These are phyloP conservation scores for Neria commutata DNA, from an alignment of 2,888 invertebrate genomes.

Conservation along the genomic window DNA sequence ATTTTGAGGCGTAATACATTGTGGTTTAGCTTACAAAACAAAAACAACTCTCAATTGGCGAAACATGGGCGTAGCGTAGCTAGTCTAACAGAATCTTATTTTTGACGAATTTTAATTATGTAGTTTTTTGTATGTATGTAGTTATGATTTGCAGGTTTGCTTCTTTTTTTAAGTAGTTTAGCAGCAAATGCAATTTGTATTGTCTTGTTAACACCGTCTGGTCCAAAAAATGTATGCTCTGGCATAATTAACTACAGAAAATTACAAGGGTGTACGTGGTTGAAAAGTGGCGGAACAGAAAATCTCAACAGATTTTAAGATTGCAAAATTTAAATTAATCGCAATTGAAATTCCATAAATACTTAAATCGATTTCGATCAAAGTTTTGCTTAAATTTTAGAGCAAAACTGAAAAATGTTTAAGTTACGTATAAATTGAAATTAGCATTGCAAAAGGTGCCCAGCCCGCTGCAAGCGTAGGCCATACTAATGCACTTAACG, in stretches of 20 bases:
- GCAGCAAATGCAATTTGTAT: slow-evolving; percentile 34
- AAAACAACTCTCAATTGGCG: no score
- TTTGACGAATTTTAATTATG: no score
- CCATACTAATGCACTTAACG: no score
- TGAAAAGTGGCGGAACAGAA: no score
- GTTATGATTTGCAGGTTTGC: no score
- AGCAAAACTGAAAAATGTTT: background rate
- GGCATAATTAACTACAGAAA: background rate
- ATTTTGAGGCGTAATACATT: no score
- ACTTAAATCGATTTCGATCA: slow-evolving; percentile 14
- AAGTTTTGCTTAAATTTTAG: background rate
- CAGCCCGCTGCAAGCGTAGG: no score
- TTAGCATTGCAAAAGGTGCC: background rate
- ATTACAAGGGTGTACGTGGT: background rate
- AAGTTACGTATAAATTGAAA: slow-evolving; percentile 7
- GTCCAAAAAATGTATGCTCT: slow-evolving; percentile 36
- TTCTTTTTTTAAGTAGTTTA: slow-evolving; percentile 17
- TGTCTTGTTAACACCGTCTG: slow-evolving; percentile 45
- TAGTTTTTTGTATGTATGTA: no score
- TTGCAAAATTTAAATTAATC: slow-evolving; percentile 14
- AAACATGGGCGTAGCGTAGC: no score
- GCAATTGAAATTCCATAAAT: slow-evolving; percentile 20
- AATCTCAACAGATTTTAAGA: background rate
- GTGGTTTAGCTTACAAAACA: no score
- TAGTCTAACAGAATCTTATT: no score